Evolutionary conservation across 2,888 invertebrate species (phyloP).

Genomic region (Gisinianus flammeolus): DNA sequence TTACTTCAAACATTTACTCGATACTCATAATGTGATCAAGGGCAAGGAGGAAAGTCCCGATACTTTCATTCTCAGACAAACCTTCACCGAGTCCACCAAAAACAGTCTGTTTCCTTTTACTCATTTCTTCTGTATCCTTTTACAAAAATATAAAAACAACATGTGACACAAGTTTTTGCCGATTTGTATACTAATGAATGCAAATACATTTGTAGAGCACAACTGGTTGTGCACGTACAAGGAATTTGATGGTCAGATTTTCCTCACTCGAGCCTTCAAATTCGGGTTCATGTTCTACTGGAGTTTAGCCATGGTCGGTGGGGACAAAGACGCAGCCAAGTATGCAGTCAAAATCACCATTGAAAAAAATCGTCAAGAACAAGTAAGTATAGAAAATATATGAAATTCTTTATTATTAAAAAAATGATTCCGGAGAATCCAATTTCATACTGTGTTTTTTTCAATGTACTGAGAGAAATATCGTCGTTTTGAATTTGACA

Average conservation of each 20-base stretch:
- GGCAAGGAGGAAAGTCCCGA: slow-evolving; percentile 12
- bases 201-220: slow-evolving; percentile 9
- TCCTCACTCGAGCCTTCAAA: slow-evolving; percentile 24
- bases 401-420: background rate
- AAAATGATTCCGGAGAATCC: background rate
- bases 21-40: background rate
- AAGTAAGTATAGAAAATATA: background rate
- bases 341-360: slow-evolving; percentile 29
- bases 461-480: background rate
- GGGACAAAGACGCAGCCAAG: background rate
- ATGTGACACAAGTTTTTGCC: background rate
- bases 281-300: slow-evolving; percentile 15
- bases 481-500: too few species aligned
- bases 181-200: background rate
- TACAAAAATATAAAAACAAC: too few species aligned
- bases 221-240: slow-evolving; percentile 31
- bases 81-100: slow-evolving; percentile 32
- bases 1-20: slow-evolving; percentile 17
- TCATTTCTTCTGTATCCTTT: background rate
- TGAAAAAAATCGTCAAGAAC: background rate
- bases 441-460: too few species aligned
- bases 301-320: slow-evolving; percentile 13
- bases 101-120: slow-evolving; percentile 5
- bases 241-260: slow-evolving; percentile 17
- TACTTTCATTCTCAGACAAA: slow-evolving; percentile 19